These are phyloP conservation scores for Cherax destructor DNA, from an alignment of 1,140 invertebrate genomes.

Conservation along the genomic window DNA sequence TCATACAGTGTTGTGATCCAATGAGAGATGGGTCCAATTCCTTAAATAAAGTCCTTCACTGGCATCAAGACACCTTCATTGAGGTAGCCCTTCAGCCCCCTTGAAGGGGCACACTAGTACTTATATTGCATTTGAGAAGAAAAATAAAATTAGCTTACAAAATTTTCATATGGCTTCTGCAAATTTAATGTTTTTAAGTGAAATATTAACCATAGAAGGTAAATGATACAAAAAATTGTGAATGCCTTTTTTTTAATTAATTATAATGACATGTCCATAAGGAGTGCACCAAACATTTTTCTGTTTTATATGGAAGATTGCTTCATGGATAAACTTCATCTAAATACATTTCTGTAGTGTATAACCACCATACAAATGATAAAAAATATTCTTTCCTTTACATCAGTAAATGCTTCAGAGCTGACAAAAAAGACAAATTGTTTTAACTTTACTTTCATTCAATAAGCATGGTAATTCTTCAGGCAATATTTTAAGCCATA, in stretches of 20 bases:
- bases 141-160: too few species aligned
- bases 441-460: background rate
- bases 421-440: background rate
- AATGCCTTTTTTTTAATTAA: background rate
- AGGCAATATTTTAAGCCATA: too few species aligned
- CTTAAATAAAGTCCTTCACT: too few species aligned
- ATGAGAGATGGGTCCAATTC: too few species aligned
- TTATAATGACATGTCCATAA: slow-evolving; percentile 9
- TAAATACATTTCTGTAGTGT: background rate
- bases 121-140: too few species aligned
- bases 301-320: slow-evolving; percentile 8
- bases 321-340: background rate
- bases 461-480: too few species aligned
- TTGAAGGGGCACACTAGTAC: too few species aligned
- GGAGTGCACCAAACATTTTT: background rate
- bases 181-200: too few species aligned
- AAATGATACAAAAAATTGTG: background rate
- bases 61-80: too few species aligned
- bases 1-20: too few species aligned
- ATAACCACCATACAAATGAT: background rate
- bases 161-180: too few species aligned
- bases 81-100: too few species aligned
- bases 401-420: background rate
- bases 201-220: background rate
- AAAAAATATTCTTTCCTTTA: background rate